Conservation (phyloP, 2,797 vertebrate genomes). For the Manis javanica region DNA sequence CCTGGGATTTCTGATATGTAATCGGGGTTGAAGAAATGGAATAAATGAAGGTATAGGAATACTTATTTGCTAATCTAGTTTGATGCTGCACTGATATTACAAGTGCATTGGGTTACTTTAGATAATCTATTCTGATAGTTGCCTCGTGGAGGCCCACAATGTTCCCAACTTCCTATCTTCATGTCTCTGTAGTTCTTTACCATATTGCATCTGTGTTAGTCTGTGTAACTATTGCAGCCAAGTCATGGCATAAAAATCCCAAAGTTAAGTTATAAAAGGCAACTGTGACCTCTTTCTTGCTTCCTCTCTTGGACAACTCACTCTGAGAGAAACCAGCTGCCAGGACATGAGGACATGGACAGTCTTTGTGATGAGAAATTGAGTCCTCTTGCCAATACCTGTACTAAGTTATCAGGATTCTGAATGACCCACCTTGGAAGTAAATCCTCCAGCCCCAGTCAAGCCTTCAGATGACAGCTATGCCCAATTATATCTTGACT, state of each 20-base stretch:
- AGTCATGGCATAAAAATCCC: fast-evolving
- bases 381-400: neutral
- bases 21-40: neutral
- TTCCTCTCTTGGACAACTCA: neutral
- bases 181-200: neutral
- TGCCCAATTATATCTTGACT: neutral
- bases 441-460: neutral
- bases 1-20: neutral
- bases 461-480: neutral
- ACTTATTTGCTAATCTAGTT: neutral
- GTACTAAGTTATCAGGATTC: neutral
- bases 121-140: neutral
- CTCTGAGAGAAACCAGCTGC: neutral
- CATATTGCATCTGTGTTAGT: fast-evolving
- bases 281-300: neutral
- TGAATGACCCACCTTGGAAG: neutral
- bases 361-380: neutral
- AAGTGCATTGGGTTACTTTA: neutral
- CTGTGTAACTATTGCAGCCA: neutral
- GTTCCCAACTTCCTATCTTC: no score
- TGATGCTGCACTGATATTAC: neutral
- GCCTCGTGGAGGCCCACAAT: neutral
- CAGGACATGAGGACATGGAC: neutral
- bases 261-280: neutral
- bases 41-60: neutral